Evolutionary conservation across 1,140 invertebrate genomes (phyloP).

Genomic region (Stegodyphus mimosarum): DNA sequence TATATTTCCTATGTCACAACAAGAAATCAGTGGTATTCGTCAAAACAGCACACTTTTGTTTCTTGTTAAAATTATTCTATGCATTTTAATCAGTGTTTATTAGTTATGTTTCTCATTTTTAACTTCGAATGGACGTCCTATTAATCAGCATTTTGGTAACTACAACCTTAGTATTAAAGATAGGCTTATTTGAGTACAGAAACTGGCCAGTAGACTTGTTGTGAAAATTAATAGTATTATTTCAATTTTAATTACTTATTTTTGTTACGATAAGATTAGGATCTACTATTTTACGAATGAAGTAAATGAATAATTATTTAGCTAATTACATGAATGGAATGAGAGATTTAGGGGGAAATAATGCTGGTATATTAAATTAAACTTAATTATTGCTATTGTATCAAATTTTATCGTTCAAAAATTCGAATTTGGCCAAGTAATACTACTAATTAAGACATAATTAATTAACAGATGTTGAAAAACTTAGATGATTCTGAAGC

Average conservation of each 20-base stretch:
- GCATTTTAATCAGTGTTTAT: neutral
- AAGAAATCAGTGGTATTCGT: neutral
- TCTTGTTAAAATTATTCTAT: neutral
- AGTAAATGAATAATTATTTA: neutral
- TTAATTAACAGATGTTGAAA: too few species aligned
- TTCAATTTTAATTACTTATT: neutral
- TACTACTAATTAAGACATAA: too few species aligned
- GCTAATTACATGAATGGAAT: neutral
- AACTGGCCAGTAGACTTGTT: neutral
- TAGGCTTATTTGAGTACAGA: neutral
- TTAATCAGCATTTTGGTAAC: neutral
- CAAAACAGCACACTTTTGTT: neutral
- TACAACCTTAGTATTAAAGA: neutral
- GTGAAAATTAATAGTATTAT: too few species aligned
- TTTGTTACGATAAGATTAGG: neutral
- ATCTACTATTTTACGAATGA: neutral
- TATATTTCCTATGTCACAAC: constrained; percentile 8
- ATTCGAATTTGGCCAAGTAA: too few species aligned
- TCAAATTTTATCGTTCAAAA: too few species aligned
- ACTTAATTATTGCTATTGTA: neutral
- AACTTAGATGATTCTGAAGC: too few species aligned
- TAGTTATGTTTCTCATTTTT: too few species aligned
- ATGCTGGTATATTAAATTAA: neutral
- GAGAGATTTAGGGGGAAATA: neutral
- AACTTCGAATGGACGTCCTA: constrained; percentile 3